These are phyloP conservation scores for Engystomops pustulosus DNA, from an alignment of 2,113 vertebrate genomes.

Conservation along the genomic window DNA sequence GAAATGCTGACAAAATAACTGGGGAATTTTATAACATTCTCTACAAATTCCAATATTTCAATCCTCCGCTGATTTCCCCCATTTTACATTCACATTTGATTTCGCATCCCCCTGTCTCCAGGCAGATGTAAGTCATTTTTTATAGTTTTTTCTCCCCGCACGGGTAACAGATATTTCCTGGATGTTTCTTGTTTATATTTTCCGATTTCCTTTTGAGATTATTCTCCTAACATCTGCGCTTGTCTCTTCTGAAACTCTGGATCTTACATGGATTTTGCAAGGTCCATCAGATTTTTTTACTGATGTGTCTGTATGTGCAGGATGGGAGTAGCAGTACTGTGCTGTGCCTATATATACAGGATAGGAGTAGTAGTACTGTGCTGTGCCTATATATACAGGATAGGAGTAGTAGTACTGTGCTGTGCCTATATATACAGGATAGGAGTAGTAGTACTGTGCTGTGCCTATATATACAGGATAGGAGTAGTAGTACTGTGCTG, in stretches of 20 bases:
- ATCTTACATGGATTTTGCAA: neutral
- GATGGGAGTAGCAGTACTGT: no score
- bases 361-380: no score
- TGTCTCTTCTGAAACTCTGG: slow-evolving; percentile 29
- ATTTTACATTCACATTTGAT: slow-evolving; percentile 37
- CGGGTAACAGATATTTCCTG: slow-evolving; percentile 57
- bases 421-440: no score
- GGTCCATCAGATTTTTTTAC: neutral
- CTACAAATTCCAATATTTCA: slow-evolving; percentile 41
- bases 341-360: no score
- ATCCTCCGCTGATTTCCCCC: slow-evolving; percentile 36
- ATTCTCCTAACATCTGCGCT: slow-evolving; percentile 50
- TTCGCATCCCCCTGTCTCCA: neutral
- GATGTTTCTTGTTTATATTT: slow-evolving; percentile 58
- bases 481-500: no score
- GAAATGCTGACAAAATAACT: slow-evolving; percentile 43
- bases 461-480: no score
- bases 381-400: no score
- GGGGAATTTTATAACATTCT: slow-evolving; percentile 38
- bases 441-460: no score
- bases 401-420: no score
- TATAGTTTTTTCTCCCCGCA: slow-evolving; percentile 6
- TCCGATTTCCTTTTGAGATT: slow-evolving; percentile 54
- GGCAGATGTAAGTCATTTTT: slow-evolving; percentile 57
- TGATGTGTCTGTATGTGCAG: no score